phyloP scores from a whole-genome alignment of 1,140 invertebrate species.

The Drosophila sucinea region DNA sequence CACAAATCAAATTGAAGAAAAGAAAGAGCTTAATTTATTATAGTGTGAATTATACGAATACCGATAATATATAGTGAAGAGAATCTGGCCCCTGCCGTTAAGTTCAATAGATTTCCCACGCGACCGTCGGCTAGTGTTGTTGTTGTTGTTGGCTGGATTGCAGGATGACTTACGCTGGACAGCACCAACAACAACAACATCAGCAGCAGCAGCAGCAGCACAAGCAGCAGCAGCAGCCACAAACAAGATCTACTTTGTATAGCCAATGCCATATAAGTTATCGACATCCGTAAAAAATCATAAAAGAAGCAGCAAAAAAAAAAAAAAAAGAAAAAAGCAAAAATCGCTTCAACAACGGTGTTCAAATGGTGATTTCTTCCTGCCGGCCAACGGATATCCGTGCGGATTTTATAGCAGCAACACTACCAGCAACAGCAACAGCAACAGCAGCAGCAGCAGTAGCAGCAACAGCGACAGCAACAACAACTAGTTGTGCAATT shows the following conservation, averaged over 20 bases:
- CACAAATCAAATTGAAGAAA: neutral
- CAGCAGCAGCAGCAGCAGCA: constrained; percentile 33
- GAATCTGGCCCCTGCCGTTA: neutral
- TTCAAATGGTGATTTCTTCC: constrained; percentile 81
- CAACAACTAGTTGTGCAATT: constrained; percentile 58
- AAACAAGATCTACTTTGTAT: constrained; percentile 59
- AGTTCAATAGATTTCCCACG: constrained; percentile 55
- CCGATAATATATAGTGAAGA: neutral
- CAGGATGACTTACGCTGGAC: constrained; percentile 60
- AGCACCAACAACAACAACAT: constrained; percentile 39
- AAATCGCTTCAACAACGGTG: constrained; percentile 69
- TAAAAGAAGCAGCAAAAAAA: constrained; percentile 30
- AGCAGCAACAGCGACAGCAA: constrained; percentile 24
- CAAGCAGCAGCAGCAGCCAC: constrained; percentile 29
- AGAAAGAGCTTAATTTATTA: neutral
- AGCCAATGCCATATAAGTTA: constrained; percentile 73
- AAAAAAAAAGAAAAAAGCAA: constrained; percentile 24
- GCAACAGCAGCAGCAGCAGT: constrained; percentile 15
- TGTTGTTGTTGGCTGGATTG: constrained; percentile 42
- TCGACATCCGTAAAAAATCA: constrained; percentile 74
- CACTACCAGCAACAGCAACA: constrained; percentile 24
- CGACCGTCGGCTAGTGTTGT: constrained; percentile 54
- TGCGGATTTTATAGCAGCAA: constrained; percentile 75
- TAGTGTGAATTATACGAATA: neutral
- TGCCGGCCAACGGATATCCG: constrained; percentile 78